Percentiles rank a stretch among this genome's conserved stretches.
Conservation (phyloP, 2,113 vertebrate species). For the Megaceryle torquata region DNA sequence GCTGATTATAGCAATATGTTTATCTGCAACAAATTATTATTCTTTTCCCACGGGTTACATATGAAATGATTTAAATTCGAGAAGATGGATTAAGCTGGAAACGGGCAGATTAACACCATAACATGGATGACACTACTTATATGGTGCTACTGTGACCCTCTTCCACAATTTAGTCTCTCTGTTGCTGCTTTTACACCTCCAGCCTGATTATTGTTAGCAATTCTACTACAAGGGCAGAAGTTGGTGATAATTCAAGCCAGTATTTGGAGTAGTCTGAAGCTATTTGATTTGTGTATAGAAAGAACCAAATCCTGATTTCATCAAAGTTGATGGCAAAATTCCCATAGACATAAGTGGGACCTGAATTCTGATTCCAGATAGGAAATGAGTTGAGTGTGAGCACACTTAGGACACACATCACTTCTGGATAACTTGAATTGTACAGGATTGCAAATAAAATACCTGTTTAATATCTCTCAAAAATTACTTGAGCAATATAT, state of each 20-base stretch:
- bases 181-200: not conserved
- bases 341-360: not conserved
- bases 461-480: not conserved
- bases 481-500: not conserved
- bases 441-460: not conserved
- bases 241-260: not conserved
- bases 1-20: not conserved
- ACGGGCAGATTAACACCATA: not conserved
- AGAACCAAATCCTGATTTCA: not conserved
- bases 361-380: not conserved
- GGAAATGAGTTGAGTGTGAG: not conserved
- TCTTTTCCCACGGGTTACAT: not conserved
- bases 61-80: not conserved
- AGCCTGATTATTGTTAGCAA: not conserved
- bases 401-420: not conserved
- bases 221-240: not conserved
- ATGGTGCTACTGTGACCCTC: not conserved
- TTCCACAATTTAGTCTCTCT: not conserved
- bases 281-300: not conserved
- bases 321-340: slow-evolving; percentile 14
- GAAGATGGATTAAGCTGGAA: not conserved
- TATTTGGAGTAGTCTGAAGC: not conserved
- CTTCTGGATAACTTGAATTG: not conserved
- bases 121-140: not conserved
- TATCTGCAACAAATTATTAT: not conserved